These are phyloP conservation scores for Hydrozoanthus gracilis DNA, from an alignment of 92 coral and sea anemone genomes.

Conservation along the genomic window DNA sequence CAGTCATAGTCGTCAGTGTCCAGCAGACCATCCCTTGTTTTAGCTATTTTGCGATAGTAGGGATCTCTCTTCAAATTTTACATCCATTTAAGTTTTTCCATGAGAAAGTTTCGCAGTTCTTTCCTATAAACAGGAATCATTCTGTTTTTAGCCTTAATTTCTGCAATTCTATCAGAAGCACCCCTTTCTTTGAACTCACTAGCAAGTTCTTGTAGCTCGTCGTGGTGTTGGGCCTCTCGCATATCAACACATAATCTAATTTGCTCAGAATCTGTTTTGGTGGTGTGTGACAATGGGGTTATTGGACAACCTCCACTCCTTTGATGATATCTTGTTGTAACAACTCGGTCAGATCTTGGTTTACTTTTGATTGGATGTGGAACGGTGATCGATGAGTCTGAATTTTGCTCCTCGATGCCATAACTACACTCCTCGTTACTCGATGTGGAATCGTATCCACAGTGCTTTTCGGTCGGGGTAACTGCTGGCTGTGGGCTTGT, in stretches of 20 bases:
- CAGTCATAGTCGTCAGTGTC: no score
- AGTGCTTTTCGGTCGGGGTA: conserved; percentile 5
- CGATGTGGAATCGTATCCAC: not conserved
- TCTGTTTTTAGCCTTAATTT: no score
- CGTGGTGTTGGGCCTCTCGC: conserved; percentile 47
- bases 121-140: no score
- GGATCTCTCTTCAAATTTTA: no score
- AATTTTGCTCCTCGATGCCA: not conserved
- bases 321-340: conserved; percentile 35
- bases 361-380: conserved; percentile 26
- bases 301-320: conserved; percentile 18
- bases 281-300: conserved; percentile 37
- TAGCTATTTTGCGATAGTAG: no score
- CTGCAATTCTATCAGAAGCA: no score
- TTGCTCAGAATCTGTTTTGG: conserved; percentile 33
- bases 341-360: not conserved
- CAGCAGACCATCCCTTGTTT: no score
- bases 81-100: no score
- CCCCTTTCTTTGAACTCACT: no score
- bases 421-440: not conserved
- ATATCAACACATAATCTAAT: conserved; percentile 47
- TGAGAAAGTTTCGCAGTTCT: no score
- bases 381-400: conserved; percentile 26
- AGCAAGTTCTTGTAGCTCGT: no score
- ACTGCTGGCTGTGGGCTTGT: conserved; percentile 11